These are phyloP conservation scores for Vireo griseus DNA, from an alignment of 2,797 vertebrate species.

Conservation along the genomic window DNA sequence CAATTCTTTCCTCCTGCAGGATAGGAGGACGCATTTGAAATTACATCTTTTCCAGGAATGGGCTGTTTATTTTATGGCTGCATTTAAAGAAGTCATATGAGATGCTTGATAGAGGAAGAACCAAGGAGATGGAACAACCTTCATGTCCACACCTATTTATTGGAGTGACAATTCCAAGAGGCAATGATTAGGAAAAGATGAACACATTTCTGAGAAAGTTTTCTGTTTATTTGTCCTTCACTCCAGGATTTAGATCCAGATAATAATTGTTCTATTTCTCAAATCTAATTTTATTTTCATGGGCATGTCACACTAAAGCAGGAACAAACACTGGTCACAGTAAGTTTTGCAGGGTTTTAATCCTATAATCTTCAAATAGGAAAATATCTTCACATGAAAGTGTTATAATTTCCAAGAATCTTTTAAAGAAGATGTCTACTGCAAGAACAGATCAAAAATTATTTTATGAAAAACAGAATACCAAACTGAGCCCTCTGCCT, in stretches of 20 bases:
- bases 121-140: neutral
- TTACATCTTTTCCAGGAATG: neutral
- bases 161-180: neutral
- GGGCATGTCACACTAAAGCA: neutral
- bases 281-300: neutral
- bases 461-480: neutral
- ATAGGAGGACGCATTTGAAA: neutral
- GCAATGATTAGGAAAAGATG: neutral
- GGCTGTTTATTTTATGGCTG: neutral
- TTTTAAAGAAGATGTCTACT: neutral
- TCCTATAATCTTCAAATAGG: neutral
- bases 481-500: neutral
- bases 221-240: neutral
- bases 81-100: neutral
- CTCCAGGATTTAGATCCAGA: neutral
- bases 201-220: neutral
- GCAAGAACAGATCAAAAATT: neutral
- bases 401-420: neutral
- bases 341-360: fast-evolving
- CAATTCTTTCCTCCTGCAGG: neutral
- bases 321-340: neutral
- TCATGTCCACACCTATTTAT: neutral
- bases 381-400: neutral
- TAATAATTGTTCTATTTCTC: neutral
- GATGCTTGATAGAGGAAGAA: neutral